A percentile compares a stretch with the other conserved stretches of the same genome.
These are phyloP conservation scores for Melolontha melolontha DNA, from an alignment of 2,888 invertebrate species.

Conservation along the genomic window DNA sequence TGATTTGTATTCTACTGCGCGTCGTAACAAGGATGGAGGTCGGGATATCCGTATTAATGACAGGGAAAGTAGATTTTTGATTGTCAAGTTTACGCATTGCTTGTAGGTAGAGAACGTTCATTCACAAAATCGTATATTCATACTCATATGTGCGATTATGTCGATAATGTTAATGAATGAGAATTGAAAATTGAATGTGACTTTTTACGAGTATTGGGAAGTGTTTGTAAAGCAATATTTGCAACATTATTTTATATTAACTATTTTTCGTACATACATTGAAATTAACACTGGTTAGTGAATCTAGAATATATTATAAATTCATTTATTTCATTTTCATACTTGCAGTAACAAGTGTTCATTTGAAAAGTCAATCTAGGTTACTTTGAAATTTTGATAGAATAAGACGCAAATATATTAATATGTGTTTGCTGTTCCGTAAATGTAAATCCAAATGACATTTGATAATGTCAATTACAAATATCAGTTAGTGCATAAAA, in stretches of 20 bases:
- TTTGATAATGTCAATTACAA: too few species aligned
- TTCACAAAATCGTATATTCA: constrained; percentile 29
- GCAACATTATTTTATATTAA: constrained; percentile 6
- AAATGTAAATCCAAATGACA: too few species aligned
- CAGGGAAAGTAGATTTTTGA: constrained; percentile 34
- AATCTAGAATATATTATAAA: too few species aligned
- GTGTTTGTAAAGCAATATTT: not conserved
- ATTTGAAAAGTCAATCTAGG: too few species aligned
- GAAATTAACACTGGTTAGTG: too few species aligned
- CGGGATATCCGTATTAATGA: not conserved
- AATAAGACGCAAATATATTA: too few species aligned
- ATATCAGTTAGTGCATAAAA: too few species aligned
- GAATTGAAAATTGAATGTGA: not conserved
- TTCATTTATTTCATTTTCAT: too few species aligned
- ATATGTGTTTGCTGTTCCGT: too few species aligned
- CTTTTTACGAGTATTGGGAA: not conserved
- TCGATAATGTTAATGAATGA: not conserved
- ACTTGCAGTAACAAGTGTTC: too few species aligned
- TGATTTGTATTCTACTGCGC: constrained; percentile 17
- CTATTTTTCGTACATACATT: too few species aligned
- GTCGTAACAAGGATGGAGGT: constrained; percentile 14
- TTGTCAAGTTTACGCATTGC: constrained; percentile 40
- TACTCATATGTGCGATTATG: constrained; percentile 5
- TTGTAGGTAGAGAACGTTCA: constrained; percentile 19
- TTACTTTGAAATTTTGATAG: too few species aligned